Evolutionary conservation across 2,113 vertebrate species (phyloP), one percentile per base, ranked within the genome.

Genomic region (Gallinago jamesoni): DNA sequence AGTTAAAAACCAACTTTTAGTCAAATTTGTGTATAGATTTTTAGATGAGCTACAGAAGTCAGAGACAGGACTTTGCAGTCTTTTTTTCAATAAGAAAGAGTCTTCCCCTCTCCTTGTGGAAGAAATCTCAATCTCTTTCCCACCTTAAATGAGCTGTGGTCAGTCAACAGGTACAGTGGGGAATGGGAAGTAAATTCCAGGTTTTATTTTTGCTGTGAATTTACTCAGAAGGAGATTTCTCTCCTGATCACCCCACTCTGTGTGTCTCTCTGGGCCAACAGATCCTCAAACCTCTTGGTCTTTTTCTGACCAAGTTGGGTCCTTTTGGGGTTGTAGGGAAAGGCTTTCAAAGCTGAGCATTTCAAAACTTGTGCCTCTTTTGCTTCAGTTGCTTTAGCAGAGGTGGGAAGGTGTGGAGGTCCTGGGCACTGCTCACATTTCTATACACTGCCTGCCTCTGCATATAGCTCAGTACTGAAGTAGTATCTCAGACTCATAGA

Each of bases 331-430:
- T 24, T 41, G 7, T 25, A 43, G 25, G 9, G 19, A 45, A 56
- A 52, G 31, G 23, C 22, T 73, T 67, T 69, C 23, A 37, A 35
- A 74, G 25, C 25, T 22, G 30, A 41, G 30, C 14, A 17, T 52
- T 69, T 23, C 48, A 55, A 55, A 76, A 64, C 8, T 52, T 68
- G 50, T 33, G 60, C 35, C 35, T 75, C 74, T 93, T 94, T 89
- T 70, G 43, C 91, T 70, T 76, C 35, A 77, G 60, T 83, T 94
- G 74, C 88, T 96, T 94, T 84, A 79, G 74, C 72, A 95, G 67
- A 76, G 69, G 62, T 67, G 52, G 75, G 68, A 52, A 89, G 47
- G 35, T 81, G 72, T 75, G 9, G 37, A 74, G 72, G 53, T 52
- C 62, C 59, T 14, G 22, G 74, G 62, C 70, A 39, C 56, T 68